Evolutionary conservation across 2,888 invertebrate species (phyloP).

Genomic region (Chalcis sispes): DNA sequence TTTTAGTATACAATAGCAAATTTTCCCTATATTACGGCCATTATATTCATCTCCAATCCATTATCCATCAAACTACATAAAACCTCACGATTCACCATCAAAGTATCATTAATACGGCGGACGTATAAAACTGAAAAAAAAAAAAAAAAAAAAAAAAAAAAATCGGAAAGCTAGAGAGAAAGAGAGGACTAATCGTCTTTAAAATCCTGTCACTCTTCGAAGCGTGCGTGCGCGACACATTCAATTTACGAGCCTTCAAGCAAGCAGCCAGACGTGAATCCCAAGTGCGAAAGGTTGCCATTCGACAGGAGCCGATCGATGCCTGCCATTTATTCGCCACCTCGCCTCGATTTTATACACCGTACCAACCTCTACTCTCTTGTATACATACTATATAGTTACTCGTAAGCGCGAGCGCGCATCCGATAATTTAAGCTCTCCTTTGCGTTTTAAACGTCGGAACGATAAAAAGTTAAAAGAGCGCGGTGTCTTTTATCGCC

Average conservation of each 20-base stretch:
- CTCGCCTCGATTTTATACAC: slow-evolving; percentile 3
- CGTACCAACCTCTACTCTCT: neutral
- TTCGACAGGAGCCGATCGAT: slow-evolving; percentile 1
- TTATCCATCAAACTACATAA: no score
- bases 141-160: slow-evolving; percentile 1
- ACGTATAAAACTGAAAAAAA: no score
- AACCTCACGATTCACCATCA: no score
- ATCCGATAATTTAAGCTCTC: no score
- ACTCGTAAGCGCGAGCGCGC: no score
- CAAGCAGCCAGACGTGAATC: slow-evolving; percentile 18
- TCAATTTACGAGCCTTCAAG: neutral
- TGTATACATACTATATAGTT: no score
- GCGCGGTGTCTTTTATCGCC: neutral
- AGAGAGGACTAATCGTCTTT: neutral
- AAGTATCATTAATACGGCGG: no score
- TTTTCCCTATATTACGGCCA: no score
- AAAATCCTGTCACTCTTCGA: neutral
- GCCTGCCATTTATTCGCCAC: neutral
- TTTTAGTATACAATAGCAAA: no score
- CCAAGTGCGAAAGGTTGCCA: slow-evolving; percentile 9
- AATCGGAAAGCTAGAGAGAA: slow-evolving; percentile 1
- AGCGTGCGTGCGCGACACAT: no score
- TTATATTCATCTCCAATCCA: no score
- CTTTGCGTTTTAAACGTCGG: no score
- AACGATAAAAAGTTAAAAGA: slow-evolving; percentile 12